Evolutionary conservation across 2,797 vertebrate genomes (phyloP), one percentile per base, ranked within the genome.

Genomic region (Lagocephalus sceleratus): DNA sequence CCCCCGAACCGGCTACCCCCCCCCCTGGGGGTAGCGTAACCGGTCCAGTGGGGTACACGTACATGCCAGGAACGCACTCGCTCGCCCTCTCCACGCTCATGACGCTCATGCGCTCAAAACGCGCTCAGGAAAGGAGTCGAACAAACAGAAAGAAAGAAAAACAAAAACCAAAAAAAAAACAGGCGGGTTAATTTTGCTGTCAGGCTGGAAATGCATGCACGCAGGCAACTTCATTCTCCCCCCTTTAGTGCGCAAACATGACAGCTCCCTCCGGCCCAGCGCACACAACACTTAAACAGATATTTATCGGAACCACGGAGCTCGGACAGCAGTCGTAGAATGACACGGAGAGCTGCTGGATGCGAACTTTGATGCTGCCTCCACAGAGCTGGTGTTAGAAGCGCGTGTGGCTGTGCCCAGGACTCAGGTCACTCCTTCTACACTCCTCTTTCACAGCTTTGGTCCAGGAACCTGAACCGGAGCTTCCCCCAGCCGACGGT

Each of bases 131-230:
- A 35, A 35, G 5, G n/a, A n/a, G n/a, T n/a, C n/a, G n/a, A 25
- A 25, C 4, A 6, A 25, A 25, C 8, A 25, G 8, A 6, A 25
- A 25, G 5, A 35, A 35, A 35, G 14, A 1, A 11, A 32, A 32
- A 12, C 11, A 35, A 35, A 35, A 11, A 11, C n/a, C n/a, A 29
- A 29, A 11, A 5, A 63, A 54, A 56, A 56, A 69, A 76, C 87
- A 90, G 86, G 90, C 89, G 80, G 78, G 82, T 84, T 79, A 73
- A 72, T 77, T 73, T 78, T 60, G 29, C 78, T 60, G 57, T 86
- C 90, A 90, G 79, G 88, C 88, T 84, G 66, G 56, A 83, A 50
- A 73, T n/a, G 76, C 89, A 90, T 90, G 88, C 91, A 87, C 66
- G 85, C 89, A 88, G 80, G 90, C 88, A 84, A 71, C 70, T 63